Evolutionary conservation across 1,140 invertebrate species (phyloP).

Genomic region (Bombus superbus): DNA sequence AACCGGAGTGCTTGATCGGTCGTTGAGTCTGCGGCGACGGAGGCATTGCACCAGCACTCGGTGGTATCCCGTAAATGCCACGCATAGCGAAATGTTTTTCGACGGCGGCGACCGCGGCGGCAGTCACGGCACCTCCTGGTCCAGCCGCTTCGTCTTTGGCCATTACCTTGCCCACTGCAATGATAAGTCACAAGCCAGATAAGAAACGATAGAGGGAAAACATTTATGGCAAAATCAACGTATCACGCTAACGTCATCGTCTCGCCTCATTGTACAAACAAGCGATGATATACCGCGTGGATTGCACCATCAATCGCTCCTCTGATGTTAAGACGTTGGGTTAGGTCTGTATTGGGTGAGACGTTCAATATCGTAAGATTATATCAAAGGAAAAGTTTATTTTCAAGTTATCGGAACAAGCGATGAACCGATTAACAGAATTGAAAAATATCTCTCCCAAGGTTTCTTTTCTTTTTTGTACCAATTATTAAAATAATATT

Average conservation of each 20-base stretch:
- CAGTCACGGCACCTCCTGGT: constrained; percentile 73
- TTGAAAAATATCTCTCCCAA: not conserved
- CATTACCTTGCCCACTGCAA: constrained; percentile 78
- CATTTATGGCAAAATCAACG: not conserved
- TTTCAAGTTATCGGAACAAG: not conserved
- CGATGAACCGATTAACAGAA: not conserved
- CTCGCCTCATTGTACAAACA: not conserved
- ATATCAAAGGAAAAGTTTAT: no score
- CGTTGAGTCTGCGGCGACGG: constrained; percentile 79
- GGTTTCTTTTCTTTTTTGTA: not conserved
- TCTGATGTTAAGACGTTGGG: no score
- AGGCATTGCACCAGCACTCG: constrained; percentile 76
- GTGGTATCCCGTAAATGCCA: constrained; percentile 77
- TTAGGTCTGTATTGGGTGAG: not conserved
- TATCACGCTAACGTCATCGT: not conserved
- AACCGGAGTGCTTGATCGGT: constrained; percentile 76
- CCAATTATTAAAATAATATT: not conserved
- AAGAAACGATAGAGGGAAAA: not conserved
- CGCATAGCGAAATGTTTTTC: constrained; percentile 82
- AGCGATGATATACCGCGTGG: not conserved
- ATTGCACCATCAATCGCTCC: not conserved
- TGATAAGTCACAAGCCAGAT: not conserved
- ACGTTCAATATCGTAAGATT: no score
- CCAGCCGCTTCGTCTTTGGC: constrained; percentile 76
- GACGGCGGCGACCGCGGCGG: constrained; percentile 75